A percentile compares a stretch with the other conserved stretches of the same genome.
These are phyloP conservation scores for Heterohyrax brucei DNA, from an alignment of 2,797 vertebrate genomes.

Conservation along the genomic window DNA sequence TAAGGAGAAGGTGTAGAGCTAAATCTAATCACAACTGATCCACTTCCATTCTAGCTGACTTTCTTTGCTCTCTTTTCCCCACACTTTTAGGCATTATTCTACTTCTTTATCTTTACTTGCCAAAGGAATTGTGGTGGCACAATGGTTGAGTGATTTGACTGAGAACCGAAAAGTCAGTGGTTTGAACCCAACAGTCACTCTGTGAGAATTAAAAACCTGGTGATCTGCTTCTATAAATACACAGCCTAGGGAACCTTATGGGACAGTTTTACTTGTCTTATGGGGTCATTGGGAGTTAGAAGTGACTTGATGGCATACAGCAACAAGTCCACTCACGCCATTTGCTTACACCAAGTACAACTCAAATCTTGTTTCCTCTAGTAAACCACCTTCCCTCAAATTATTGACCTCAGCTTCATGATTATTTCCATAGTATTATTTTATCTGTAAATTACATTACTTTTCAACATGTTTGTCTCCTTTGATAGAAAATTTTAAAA, in stretches of 20 bases:
- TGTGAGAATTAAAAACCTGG: background rate
- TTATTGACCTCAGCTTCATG: background rate
- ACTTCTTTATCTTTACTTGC: background rate
- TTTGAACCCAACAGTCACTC: background rate
- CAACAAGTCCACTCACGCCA: background rate
- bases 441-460: background rate
- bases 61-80: background rate
- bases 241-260: background rate
- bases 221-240: background rate
- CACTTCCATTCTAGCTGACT: background rate
- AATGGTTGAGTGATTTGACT: background rate
- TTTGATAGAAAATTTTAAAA: background rate
- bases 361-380: background rate
- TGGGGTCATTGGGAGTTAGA: background rate
- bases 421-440: background rate
- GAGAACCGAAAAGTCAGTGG: background rate
- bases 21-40: background rate
- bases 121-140: background rate
- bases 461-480: background rate
- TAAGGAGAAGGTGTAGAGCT: too few relatives aligned
- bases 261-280: background rate
- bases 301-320: background rate
- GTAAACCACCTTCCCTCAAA: background rate
- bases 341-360: background rate
- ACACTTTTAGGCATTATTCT: background rate